phyloP scores from a whole-genome alignment of 2,797 vertebrate species.

The Anolis apletophallus region DNA sequence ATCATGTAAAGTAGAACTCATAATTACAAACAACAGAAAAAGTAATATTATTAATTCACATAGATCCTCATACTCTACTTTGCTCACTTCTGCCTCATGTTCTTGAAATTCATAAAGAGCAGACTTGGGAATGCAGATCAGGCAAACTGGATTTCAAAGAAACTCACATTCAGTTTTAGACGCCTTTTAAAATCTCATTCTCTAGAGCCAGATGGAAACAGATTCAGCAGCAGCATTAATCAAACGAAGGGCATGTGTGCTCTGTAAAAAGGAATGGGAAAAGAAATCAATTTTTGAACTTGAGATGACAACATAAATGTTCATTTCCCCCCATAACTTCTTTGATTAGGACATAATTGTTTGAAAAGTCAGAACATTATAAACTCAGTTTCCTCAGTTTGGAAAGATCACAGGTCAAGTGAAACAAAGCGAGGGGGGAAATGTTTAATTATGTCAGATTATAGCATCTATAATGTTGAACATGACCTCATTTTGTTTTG shows the following conservation, averaged over 20 bases:
- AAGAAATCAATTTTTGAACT: slow-evolving; percentile 45
- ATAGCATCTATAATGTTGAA: slow-evolving; percentile 60
- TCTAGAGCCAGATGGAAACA: slow-evolving; percentile 34
- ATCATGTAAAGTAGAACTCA: slow-evolving; percentile 15
- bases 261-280: slow-evolving; percentile 30
- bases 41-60: neutral
- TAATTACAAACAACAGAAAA: slow-evolving; percentile 37
- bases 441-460: slow-evolving; percentile 63
- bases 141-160: slow-evolving; percentile 22
- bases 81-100: neutral
- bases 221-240: slow-evolving; percentile 26
- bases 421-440: slow-evolving; percentile 43
- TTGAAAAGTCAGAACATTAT: slow-evolving; percentile 47
- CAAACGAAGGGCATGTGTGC: slow-evolving; percentile 4
- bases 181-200: slow-evolving; percentile 41
- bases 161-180: slow-evolving; percentile 40
- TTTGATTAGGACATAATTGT: slow-evolving; percentile 59
- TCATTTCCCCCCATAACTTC: slow-evolving; percentile 51
- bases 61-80: neutral
- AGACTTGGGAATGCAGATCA: slow-evolving; percentile 6
- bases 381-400: slow-evolving; percentile 54
- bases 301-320: slow-evolving; percentile 54
- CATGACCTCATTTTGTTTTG: slow-evolving; percentile 60
- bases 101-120: slow-evolving; percentile 35
- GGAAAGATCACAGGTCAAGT: slow-evolving; percentile 50